Evolutionary conservation across 2,797 vertebrate genomes (phyloP).

Genomic region (Poeciliopsis turneri): DNA sequence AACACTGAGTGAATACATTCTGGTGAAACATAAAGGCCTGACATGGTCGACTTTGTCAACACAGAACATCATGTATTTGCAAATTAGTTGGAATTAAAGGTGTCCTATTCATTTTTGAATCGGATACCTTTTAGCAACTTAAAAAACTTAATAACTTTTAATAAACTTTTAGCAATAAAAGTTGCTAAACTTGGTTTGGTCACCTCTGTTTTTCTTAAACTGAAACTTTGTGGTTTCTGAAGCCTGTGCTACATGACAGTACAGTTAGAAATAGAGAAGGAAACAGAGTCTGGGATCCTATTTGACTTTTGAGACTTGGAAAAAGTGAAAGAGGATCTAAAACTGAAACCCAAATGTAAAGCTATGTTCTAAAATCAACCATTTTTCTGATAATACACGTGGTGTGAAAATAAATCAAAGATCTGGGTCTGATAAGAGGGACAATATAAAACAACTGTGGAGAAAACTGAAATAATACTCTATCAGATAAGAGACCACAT

Average conservation of each 20-base stretch:
- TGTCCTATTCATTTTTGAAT: background rate
- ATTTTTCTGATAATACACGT: constrained; percentile 14
- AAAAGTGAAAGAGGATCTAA: constrained; percentile 29
- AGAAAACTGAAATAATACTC: background rate
- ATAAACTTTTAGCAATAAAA: too few species aligned
- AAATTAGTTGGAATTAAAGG: background rate
- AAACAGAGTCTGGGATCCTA: background rate
- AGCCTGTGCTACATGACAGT: constrained; percentile 1
- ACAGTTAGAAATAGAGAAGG: background rate
- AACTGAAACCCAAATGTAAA: constrained; percentile 25
- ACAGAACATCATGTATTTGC: background rate
- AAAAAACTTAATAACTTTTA: too few species aligned
- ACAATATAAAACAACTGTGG: background rate
- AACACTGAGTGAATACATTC: background rate
- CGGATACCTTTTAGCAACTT: background rate
- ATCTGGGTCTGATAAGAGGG: background rate
- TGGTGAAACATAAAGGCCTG: background rate
- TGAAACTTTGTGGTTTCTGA: background rate
- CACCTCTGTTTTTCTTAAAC: background rate
- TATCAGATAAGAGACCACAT: background rate
- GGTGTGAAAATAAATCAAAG: background rate
- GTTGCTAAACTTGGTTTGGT: background rate
- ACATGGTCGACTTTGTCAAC: background rate
- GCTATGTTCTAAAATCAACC: constrained; percentile 21
- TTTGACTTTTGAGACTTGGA: background rate